Evolutionary conservation across 2,888 invertebrate species (phyloP), one percentile per base, ranked within the genome.

Genomic region (Lymantria dispar): DNA sequence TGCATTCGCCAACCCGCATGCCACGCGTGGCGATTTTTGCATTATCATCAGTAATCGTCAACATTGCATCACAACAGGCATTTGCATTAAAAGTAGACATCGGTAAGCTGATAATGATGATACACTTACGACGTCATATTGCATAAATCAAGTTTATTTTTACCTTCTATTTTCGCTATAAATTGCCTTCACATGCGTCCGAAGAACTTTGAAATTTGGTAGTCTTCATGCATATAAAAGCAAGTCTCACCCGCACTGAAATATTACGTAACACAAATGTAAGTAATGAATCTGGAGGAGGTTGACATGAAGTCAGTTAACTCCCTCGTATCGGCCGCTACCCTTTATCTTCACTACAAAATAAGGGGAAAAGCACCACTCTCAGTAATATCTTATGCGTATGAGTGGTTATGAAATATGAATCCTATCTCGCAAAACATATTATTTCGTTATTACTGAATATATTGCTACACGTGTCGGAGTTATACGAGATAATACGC

Each of bases 321-420:
- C 81, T 78, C 82, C 81, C 79, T 69, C 64, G 64, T 73, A 85
- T 85, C 80, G 74, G 71, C 65, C 56, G 62, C 65, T 71, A 70
- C 78, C 76, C 80, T 81, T 87, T 87, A 87, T 89, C 85, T 87
- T 83, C 81, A 82, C 85, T 85, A 78, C 76, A 80, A 74, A 81
- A 85, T 86, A 87, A 85, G 85, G 76, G 80, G 70, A 80, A 8
- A 84, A 84, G 81, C 76, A 78, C 79, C 81, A 79, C 76, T 80
- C 79, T 78, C 68, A 73, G 83, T 80, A 82, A 88, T 88, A 88
- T 85, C 76, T 80, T 84, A 83, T 83, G 81, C 78, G 81, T 83
- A 83, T 77, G 84, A 83, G 83, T 86, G 83, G 84, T 85, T 85
- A 86, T 88, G 87, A 90, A 88, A 89, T 88, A 90, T 89, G 87